phyloP scores from a whole-genome alignment of 2,888 invertebrate species.

The Vandiemenella viatica region DNA sequence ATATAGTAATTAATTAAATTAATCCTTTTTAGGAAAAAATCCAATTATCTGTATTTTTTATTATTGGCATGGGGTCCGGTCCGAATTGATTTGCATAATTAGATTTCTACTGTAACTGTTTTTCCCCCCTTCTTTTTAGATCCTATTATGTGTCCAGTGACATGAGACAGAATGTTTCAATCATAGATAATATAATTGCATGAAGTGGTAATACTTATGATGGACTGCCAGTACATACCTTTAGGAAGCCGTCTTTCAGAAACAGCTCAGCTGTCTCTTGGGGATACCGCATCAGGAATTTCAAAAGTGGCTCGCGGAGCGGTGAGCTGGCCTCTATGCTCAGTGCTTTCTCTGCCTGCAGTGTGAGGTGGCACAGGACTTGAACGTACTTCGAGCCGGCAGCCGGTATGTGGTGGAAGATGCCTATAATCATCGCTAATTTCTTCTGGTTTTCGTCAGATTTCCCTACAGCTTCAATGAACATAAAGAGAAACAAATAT shows the following conservation, averaged over 20 bases:
- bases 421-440: constrained; percentile 73
- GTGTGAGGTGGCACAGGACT: constrained; percentile 62
- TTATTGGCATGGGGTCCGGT: too few species aligned
- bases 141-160: too few species aligned
- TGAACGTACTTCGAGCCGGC: constrained; percentile 80
- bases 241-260: constrained; percentile 62
- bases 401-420: constrained; percentile 87
- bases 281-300: constrained; percentile 71
- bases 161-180: not conserved
- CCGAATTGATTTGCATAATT: too few species aligned
- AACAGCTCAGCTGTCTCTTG: constrained; percentile 65
- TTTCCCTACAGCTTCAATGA: constrained; percentile 58
- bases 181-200: not conserved
- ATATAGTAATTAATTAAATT: too few species aligned
- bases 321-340: constrained; percentile 84
- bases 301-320: constrained; percentile 73
- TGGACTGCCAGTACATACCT: constrained; percentile 26
- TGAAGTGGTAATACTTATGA: not conserved
- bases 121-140: too few species aligned
- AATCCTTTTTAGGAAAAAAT: too few species aligned
- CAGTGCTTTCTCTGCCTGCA: constrained; percentile 78
- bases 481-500: too few species aligned
- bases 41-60: too few species aligned
- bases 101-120: too few species aligned
- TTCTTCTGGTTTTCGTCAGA: constrained; percentile 79